These are phyloP conservation scores for Mycogona germanica DNA, from an alignment of 2,888 invertebrate species.

Conservation along the genomic window DNA sequence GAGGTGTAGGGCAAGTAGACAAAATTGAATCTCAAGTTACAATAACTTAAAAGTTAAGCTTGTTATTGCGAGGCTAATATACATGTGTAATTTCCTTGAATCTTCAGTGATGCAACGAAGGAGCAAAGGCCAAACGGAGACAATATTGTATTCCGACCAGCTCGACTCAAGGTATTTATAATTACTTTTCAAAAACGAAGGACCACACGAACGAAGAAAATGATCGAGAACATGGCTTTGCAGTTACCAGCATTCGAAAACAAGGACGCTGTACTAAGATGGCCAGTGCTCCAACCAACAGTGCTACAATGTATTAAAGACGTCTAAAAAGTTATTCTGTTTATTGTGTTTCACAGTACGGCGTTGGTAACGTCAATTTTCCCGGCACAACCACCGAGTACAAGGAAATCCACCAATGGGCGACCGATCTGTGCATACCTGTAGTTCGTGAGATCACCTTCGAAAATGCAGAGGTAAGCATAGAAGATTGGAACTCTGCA, in stretches of 20 bases:
- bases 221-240: neutral
- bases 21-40: no score
- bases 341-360: slow-evolving; percentile 16
- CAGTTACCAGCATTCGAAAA: neutral
- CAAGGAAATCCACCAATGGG: slow-evolving; percentile 75
- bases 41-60: no score
- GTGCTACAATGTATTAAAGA: neutral
- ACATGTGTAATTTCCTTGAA: no score
- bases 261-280: neutral
- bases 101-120: neutral
- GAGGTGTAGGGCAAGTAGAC: slow-evolving; percentile 60
- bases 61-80: no score
- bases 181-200: neutral
- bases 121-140: slow-evolving; percentile 57
- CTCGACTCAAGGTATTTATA: neutral
- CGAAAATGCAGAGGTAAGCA: slow-evolving; percentile 79
- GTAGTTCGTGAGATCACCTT: slow-evolving; percentile 97
- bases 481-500: neutral
- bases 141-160: slow-evolving; percentile 65
- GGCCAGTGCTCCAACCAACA: neutral
- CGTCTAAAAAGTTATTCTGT: neutral
- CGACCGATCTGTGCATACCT: slow-evolving; percentile 86
- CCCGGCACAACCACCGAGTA: slow-evolving; percentile 29
- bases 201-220: neutral
- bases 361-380: slow-evolving; percentile 23